A percentile compares a stretch with the other conserved stretches of the same genome.
Evolutionary conservation across 2,113 vertebrate species (phyloP).

Genomic region (Trogon melanurus): DNA sequence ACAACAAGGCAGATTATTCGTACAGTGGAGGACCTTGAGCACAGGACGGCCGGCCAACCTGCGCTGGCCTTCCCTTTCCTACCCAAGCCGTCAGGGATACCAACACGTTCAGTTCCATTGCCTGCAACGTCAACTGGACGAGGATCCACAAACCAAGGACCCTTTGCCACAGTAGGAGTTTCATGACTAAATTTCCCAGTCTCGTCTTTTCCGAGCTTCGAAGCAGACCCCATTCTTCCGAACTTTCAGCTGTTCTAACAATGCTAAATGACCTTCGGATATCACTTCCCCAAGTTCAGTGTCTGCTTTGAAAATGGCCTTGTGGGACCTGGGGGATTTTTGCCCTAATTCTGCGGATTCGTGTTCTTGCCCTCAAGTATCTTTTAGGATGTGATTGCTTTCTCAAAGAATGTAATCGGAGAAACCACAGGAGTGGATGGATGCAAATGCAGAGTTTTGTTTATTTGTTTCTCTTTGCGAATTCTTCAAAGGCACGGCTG

Average conservation of each 20-base stretch:
- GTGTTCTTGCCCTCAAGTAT: background rate
- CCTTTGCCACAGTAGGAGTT: constrained; percentile 65
- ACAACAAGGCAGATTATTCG: constrained; percentile 99
- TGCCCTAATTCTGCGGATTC: background rate
- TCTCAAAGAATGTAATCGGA: background rate
- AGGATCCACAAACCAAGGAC: constrained; percentile 47
- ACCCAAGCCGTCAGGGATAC: constrained; percentile 40
- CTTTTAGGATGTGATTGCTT: background rate
- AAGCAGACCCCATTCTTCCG: constrained; percentile 39
- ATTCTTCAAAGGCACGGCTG: background rate
- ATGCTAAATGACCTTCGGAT: constrained; percentile 4
- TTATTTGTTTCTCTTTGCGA: background rate
- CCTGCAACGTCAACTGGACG: background rate
- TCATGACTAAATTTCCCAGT: constrained; percentile 52
- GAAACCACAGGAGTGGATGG: background rate
- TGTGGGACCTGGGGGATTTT: constrained; percentile 2
- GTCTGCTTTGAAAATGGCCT: constrained; percentile 28
- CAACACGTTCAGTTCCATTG: constrained; percentile 42
- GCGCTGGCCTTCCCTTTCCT: constrained; percentile 8
- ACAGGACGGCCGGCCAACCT: background rate
- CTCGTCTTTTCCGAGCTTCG: constrained; percentile 5
- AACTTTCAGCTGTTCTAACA: background rate
- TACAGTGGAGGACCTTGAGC: constrained; percentile 90
- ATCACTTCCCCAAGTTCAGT: background rate
- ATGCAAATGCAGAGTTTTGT: background rate